Conservation (phyloP, 2,888 invertebrate species). For the Mesorhabditis spiculigera region DNA sequence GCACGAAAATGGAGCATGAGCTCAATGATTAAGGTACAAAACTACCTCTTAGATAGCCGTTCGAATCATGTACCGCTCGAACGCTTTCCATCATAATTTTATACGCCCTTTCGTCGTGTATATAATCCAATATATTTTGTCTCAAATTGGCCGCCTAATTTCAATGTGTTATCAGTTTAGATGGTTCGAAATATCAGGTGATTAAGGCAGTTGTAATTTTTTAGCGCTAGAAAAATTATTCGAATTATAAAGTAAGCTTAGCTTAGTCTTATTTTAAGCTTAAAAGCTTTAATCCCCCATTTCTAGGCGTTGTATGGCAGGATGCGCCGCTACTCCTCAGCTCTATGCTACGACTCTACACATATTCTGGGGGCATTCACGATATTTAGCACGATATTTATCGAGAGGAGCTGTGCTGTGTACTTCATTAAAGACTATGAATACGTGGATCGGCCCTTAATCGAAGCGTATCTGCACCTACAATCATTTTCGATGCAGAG, state of each 20-base stretch:
- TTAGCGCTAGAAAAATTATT: too few relatives aligned
- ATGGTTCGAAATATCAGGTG: not conserved
- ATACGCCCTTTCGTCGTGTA: not conserved
- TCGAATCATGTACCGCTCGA: not conserved
- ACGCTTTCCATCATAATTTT: not conserved
- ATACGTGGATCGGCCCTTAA: not conserved
- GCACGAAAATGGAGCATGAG: too few relatives aligned
- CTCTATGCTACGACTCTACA: too few relatives aligned
- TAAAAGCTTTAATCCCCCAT: too few relatives aligned
- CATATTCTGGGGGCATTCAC: not conserved
- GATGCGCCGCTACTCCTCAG: too few relatives aligned
- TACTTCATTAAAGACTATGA: not conserved
- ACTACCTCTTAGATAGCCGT: not conserved
- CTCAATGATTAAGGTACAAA: not conserved
- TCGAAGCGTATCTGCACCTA: not conserved
- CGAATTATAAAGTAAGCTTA: too few relatives aligned
- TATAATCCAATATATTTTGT: not conserved
- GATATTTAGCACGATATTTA: not conserved
- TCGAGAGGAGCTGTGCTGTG: not conserved
- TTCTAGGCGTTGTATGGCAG: too few relatives aligned
- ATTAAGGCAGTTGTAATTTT: too few relatives aligned
- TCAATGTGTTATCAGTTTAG: not conserved
- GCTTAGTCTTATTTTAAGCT: too few relatives aligned
- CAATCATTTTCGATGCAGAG: not conserved
- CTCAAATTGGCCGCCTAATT: constrained; percentile 1